Percentiles rank a stretch among this genome's conserved stretches.
These are phyloP conservation scores for Dugesia japonica DNA, from an alignment of 2,888 invertebrate genomes.

Conservation along the genomic window DNA sequence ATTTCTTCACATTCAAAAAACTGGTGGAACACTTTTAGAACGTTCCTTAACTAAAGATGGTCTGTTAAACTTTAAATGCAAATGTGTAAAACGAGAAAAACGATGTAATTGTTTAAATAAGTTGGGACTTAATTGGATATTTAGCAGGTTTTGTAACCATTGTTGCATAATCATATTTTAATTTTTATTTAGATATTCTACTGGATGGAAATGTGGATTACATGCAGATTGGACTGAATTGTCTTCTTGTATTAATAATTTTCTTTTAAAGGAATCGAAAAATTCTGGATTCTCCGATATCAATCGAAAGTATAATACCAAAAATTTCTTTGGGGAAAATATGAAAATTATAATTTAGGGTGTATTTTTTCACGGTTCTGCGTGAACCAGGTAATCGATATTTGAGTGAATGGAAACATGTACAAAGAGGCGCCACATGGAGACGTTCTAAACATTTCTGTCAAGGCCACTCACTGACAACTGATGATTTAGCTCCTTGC, in stretches of 20 bases:
- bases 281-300: not conserved
- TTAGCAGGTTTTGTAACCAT: too few relatives aligned
- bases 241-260: conserved; percentile 39
- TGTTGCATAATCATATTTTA: not conserved
- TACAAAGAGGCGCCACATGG: conserved; percentile 88
- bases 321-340: too few relatives aligned
- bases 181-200: conserved; percentile 39
- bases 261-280: not conserved
- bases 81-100: conserved; percentile 12
- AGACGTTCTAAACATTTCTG: conserved; percentile 59
- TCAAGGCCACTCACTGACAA: conserved; percentile 58
- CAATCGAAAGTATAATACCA: not conserved
- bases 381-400: conserved; percentile 81
- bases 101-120: conserved; percentile 1
- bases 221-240: conserved; percentile 97
- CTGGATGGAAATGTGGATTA: conserved; percentile 61
- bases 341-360: conserved; percentile 55
- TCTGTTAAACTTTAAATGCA: not conserved
- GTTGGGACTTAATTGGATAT: not conserved
- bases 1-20: conserved; percentile 29
- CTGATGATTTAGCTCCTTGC: conserved; percentile 61
- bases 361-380: conserved; percentile 84
- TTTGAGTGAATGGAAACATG: conserved; percentile 87
- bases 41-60: not conserved
- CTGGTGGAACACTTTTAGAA: conserved; percentile 17